Conservation (phyloP, 1,140 invertebrate species). For the Papilio dardanus region DNA sequence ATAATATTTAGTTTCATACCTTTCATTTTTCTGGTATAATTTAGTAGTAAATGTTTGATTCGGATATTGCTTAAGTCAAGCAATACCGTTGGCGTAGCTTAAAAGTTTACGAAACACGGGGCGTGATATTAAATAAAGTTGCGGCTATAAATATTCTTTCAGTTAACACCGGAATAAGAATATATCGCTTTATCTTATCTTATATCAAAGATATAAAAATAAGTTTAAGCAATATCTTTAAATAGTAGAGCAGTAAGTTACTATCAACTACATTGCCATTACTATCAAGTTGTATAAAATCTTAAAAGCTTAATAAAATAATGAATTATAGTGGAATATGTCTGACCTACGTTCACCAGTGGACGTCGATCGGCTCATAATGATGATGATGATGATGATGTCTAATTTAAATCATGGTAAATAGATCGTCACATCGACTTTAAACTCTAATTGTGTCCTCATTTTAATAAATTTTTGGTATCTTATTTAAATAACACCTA, state of each 20-base stretch:
- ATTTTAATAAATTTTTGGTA: background rate
- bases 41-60: slow-evolving; percentile 5
- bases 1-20: background rate
- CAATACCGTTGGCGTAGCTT: slow-evolving; percentile 57
- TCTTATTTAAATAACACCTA: background rate
- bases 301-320: too few species aligned
- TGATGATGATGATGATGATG: too few species aligned
- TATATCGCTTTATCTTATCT: background rate
- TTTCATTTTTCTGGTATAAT: background rate
- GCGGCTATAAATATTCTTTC: slow-evolving; percentile 82
- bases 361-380: too few species aligned
- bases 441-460: too few species aligned
- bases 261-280: too few species aligned
- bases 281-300: too few species aligned
- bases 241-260: too few species aligned
- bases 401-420: too few species aligned
- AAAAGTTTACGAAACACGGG: slow-evolving; percentile 63
- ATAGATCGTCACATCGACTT: too few species aligned
- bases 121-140: slow-evolving; percentile 83
- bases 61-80: slow-evolving; percentile 47
- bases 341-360: too few species aligned
- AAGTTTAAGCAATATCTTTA: background rate
- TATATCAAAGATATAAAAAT: background rate
- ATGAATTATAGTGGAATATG: too few species aligned
- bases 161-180: slow-evolving; percentile 68